Percentiles rank a stretch among this genome's conserved stretches.
Conservation (phyloP, 1,140 invertebrate genomes). For the Mycetomoellerius zeteki region DNA sequence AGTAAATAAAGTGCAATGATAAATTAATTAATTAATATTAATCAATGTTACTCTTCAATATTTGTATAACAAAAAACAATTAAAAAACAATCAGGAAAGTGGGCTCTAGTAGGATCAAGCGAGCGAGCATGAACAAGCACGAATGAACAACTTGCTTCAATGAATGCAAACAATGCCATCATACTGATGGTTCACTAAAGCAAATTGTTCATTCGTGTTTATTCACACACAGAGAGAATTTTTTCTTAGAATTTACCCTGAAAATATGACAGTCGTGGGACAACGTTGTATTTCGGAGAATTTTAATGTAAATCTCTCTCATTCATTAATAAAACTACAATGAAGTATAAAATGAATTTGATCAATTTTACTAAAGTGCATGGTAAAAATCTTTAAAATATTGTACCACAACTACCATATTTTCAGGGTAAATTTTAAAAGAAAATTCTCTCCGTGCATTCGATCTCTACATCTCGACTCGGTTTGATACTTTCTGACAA, state of each 20-base stretch:
- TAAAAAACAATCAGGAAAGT: not conserved
- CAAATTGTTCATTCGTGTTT: not conserved
- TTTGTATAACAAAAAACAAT: not conserved
- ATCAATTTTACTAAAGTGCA: too few relatives aligned
- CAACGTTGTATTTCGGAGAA: too few relatives aligned
- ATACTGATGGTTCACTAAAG: not conserved
- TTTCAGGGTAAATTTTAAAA: too few relatives aligned
- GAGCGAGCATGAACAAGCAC: not conserved
- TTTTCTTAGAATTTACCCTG: too few relatives aligned
- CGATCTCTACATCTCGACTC: not conserved
- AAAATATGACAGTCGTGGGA: too few relatives aligned
- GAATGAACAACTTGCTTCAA: not conserved
- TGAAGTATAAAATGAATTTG: too few relatives aligned
- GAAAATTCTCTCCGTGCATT: too few relatives aligned
- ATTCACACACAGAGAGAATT: too few relatives aligned
- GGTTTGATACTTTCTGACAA: not conserved
- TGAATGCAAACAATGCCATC: not conserved
- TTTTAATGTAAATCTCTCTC: too few relatives aligned
- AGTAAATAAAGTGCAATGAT: not conserved
- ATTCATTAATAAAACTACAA: too few relatives aligned
- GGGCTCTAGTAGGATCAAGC: not conserved
- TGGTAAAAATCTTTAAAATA: too few relatives aligned
- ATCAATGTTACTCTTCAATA: not conserved
- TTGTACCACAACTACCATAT: too few relatives aligned
- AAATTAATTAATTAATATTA: conserved; percentile 2